These are phyloP conservation scores for Limnephilus lunatus DNA, from an alignment of 2,888 invertebrate genomes.

Conservation along the genomic window DNA sequence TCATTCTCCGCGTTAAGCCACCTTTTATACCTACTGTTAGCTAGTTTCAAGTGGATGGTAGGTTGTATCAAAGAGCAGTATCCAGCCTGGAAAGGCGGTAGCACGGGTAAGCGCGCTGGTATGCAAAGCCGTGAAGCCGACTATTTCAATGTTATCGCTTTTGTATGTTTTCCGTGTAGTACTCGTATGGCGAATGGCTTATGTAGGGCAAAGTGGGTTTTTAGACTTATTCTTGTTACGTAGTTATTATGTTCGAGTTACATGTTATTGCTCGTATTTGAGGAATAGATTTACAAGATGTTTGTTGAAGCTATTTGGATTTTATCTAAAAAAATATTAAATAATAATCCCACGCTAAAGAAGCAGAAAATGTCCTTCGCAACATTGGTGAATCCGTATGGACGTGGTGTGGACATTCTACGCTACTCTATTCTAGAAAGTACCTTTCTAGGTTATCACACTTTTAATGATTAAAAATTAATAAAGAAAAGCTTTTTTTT, in stretches of 20 bases:
- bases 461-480: no score
- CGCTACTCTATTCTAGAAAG: no score
- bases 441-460: no score
- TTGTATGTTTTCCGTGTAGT: slow-evolving; percentile 31
- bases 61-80: neutral
- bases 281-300: neutral
- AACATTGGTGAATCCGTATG: no score
- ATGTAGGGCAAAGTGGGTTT: neutral
- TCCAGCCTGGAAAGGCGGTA: neutral
- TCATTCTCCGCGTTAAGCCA: neutral
- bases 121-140: slow-evolving; percentile 36
- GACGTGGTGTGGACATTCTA: no score
- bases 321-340: no score
- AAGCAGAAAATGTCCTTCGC: no score
- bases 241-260: neutral
- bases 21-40: neutral
- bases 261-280: neutral
- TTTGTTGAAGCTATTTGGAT: neutral
- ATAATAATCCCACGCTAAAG: no score
- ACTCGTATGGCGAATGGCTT: neutral
- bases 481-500: no score
- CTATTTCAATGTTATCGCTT: slow-evolving; percentile 15
- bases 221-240: neutral
- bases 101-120: neutral
- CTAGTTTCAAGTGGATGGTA: neutral